Percentiles rank a stretch among this genome's conserved stretches.
Conservation (phyloP, 1,140 invertebrate species). For the Laupala kohalensis region DNA sequence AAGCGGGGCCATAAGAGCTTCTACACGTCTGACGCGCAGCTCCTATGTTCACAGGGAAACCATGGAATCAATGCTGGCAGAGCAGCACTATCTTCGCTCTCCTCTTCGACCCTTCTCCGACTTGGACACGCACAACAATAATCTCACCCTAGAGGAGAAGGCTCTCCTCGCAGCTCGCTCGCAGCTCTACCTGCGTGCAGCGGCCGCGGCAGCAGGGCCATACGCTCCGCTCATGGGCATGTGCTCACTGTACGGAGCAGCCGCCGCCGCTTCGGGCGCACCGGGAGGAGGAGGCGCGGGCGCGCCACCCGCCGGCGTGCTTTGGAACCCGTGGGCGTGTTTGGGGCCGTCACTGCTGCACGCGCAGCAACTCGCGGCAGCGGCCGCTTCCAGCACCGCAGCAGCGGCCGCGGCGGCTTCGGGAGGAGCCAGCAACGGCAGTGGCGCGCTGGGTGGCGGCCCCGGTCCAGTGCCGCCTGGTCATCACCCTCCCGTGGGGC, state of each 20-base stretch:
- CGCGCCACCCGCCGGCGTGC: constrained; percentile 34
- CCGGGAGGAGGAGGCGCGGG: constrained; percentile 18
- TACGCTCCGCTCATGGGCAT: constrained; percentile 36
- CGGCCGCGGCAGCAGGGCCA: constrained; percentile 42
- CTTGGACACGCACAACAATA: constrained; percentile 52
- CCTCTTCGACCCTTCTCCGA: constrained; percentile 55
- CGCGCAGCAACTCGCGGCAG: constrained; percentile 23
- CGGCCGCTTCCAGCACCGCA: constrained; percentile 23
- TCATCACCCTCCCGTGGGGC: constrained; percentile 30
- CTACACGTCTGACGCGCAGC: not conserved
- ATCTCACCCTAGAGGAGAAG: constrained; percentile 61
- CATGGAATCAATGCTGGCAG: constrained; percentile 68
- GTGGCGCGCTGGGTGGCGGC: constrained; percentile 34
- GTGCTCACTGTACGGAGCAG: constrained; percentile 28
- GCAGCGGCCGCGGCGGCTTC: constrained; percentile 27
- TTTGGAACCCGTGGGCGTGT: constrained; percentile 48
- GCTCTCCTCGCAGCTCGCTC: constrained; percentile 53
- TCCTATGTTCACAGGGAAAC: constrained; percentile 48
- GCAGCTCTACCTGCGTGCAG: constrained; percentile 49
- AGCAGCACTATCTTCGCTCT: constrained; percentile 58
- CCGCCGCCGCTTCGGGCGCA: not conserved
- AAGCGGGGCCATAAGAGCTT: not conserved
- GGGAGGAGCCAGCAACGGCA: constrained; percentile 29
- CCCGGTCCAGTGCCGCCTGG: no score
- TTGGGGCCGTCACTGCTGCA: constrained; percentile 34